Evolutionary conservation across 2,888 invertebrate genomes (phyloP).

Genomic region (Aphrophora alni): DNA sequence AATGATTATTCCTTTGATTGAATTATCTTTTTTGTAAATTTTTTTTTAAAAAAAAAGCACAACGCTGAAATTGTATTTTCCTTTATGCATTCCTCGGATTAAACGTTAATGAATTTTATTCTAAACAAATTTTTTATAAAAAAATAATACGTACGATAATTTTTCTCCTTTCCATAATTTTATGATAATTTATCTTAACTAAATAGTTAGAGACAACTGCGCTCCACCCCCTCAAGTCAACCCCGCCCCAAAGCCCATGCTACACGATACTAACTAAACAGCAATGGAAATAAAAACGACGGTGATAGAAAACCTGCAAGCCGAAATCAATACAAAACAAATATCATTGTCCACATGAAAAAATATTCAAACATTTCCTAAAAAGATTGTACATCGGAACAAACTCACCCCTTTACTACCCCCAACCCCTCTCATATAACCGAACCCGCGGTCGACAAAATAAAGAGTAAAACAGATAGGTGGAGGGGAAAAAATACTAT

Average conservation of each 20-base stretch:
- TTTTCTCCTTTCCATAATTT: too few species aligned
- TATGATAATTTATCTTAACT: too few species aligned
- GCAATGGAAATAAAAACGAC: background rate
- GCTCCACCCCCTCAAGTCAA: background rate
- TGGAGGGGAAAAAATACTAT: background rate
- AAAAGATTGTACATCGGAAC: slow-evolving; percentile 34
- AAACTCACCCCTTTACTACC: background rate
- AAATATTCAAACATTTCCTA: slow-evolving; percentile 39
- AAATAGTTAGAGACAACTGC: too few species aligned
- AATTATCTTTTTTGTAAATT: too few species aligned
- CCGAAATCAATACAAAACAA: slow-evolving; percentile 2
- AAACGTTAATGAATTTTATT: too few species aligned
- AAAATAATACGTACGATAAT: too few species aligned
- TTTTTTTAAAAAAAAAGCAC: too few species aligned
- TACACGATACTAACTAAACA: background rate
- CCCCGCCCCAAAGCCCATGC: background rate
- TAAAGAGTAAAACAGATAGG: slow-evolving; percentile 36
- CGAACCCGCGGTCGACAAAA: slow-evolving; percentile 14
- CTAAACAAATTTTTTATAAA: too few species aligned
- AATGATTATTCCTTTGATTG: too few species aligned
- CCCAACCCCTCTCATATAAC: slow-evolving; percentile 12
- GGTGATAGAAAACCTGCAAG: background rate
- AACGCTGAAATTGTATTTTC: too few species aligned
- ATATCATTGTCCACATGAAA: slow-evolving; percentile 1
- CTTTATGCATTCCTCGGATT: too few species aligned